Base-by-base conservation (phyloP, 1,140 invertebrate genomes). In the Rhagoletis pomonella region DNA sequence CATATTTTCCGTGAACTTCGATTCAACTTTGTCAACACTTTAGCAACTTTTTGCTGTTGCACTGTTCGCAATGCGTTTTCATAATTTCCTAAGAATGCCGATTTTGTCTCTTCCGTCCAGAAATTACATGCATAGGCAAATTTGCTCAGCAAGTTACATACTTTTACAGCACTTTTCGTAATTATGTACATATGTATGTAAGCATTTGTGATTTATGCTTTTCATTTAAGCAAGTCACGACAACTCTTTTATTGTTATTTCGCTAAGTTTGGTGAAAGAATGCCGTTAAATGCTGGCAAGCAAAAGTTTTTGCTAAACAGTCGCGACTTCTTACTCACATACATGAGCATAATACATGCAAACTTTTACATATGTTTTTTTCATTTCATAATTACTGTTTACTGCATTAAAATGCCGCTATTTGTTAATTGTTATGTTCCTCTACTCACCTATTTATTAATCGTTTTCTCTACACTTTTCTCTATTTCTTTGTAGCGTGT, bases 401-500 rank as follows among this genome's bases (percentile, higher is more conserved):
- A 7, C 5, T 55, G 1, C 4, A 77, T 77, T 50, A 12, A 19
- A 55, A 77, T 77, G n/a, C 42, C 42, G 50, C 47, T 19, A 62
- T 77, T 55, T 9, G 47, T 12, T 58, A 81, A 81, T 81, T 81
- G 29, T 12, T 19, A 58, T 81, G n/a, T 50, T 81, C 50, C n/a
- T 50, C 0, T 50, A 17, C 17, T 6, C 47, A 77, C 69, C 69
- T n/a, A 42, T 42, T 69, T 42, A 47, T 69, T 81, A 29, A 29
- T 29, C 29, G 29, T 29, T 55, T 12, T 7, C 17, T 58, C 19
- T 55, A n/a, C 17, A n/a, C 6, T 47, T 50, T 3, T 77, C 1
- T 58, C 17, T 87, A 1, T 60, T 59, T 88, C 88, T 87, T 95
- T 94, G 47, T 93, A 99, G 98, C 97, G 97, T 94, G 95, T 97